Percentiles rank a stretch among this genome's conserved stretches.
These are phyloP conservation scores for Cheumatopsyche charites DNA, from an alignment of 1,140 invertebrate genomes.

Conservation along the genomic window DNA sequence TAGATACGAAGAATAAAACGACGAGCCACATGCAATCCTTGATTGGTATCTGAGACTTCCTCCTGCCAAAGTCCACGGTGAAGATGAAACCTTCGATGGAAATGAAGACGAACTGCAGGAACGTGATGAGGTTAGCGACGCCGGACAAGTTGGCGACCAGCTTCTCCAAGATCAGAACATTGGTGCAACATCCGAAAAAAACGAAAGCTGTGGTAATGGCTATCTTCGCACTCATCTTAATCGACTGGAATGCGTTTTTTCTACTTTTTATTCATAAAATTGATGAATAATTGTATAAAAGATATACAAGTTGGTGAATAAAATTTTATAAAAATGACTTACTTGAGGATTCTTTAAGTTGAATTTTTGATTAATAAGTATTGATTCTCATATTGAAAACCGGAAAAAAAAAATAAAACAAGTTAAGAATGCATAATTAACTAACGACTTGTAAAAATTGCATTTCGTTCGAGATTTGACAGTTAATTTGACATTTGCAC, in stretches of 20 bases:
- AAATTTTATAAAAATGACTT: no score
- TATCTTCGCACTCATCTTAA: slow-evolving; percentile 27
- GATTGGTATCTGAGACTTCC: slow-evolving; percentile 38
- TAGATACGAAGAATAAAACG: slow-evolving; percentile 39
- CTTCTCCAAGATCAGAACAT: slow-evolving; percentile 44
- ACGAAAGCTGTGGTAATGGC: slow-evolving; percentile 21
- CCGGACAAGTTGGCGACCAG: slow-evolving; percentile 37
- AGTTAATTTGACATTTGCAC: no score
- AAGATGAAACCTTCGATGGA: slow-evolving; percentile 43
- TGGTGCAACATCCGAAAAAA: slow-evolving; percentile 43
- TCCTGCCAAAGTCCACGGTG: slow-evolving; percentile 41
- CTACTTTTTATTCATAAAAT: no score
- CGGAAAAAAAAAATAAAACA: no score
- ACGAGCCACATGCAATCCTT: slow-evolving; percentile 40
- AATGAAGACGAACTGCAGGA: slow-evolving; percentile 45
- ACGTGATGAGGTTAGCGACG: slow-evolving; percentile 44
- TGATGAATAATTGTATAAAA: background rate
- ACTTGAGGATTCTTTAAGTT: no score
- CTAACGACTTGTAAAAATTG: no score
- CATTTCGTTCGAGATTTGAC: no score
- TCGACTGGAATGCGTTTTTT: no score
- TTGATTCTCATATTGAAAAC: no score
- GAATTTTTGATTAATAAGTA: no score
- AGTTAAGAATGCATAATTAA: no score
- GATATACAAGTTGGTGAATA: slow-evolving; percentile 1